A percentile compares a stretch with the other conserved stretches of the same genome.
These are phyloP conservation scores for Oreochromis aureus DNA, from an alignment of 2,113 vertebrate genomes.

Conservation along the genomic window DNA sequence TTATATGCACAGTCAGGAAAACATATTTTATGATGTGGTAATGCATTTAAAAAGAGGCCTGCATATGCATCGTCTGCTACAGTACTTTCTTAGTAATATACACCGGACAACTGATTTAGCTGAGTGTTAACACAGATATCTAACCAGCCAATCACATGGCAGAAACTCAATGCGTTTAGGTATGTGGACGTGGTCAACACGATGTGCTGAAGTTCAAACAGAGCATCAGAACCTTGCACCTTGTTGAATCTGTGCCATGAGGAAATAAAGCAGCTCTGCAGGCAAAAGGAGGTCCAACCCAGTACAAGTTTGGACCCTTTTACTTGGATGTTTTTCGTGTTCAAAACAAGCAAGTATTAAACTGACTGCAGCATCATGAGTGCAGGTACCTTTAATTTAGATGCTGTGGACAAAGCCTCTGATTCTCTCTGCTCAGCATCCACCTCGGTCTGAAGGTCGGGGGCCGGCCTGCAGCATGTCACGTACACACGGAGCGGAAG, in stretches of 20 bases:
- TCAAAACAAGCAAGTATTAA: background rate
- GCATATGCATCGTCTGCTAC: background rate
- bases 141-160: background rate
- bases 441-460: slow-evolving; percentile 47
- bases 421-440: slow-evolving; percentile 62
- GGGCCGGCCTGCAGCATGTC: slow-evolving; percentile 84
- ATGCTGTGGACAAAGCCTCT: slow-evolving; percentile 12
- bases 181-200: background rate
- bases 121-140: background rate
- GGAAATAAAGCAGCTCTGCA: background rate
- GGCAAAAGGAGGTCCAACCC: background rate
- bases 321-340: background rate
- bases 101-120: background rate
- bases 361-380: background rate
- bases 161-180: background rate
- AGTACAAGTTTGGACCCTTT: background rate
- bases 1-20: background rate
- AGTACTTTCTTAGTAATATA: background rate
- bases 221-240: background rate
- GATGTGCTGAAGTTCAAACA: background rate
- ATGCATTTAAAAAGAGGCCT: background rate
- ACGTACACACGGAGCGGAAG: slow-evolving; percentile 85
- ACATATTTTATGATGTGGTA: background rate
- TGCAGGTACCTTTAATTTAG: slow-evolving; percentile 45
- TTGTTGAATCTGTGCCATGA: background rate